phyloP scores from a whole-genome alignment of 2,888 invertebrate genomes.

The Eupithecia subfuscata region DNA sequence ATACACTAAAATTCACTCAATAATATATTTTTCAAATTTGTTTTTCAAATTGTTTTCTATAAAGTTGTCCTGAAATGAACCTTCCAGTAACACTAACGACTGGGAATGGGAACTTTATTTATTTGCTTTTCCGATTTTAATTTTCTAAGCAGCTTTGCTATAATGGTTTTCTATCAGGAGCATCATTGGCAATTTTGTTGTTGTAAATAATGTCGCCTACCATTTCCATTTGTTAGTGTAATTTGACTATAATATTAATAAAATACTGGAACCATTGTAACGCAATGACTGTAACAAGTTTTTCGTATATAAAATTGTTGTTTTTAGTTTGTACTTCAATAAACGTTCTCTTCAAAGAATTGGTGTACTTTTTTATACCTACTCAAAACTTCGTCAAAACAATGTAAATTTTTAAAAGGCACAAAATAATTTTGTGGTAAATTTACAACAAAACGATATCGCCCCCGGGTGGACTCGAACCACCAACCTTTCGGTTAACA shows the following conservation, averaged over 20 bases:
- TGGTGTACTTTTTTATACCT: background rate
- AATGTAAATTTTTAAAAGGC: background rate
- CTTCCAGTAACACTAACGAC: background rate
- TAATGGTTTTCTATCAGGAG: background rate
- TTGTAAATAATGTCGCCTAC: background rate
- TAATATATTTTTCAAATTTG: background rate
- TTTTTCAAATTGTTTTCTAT: background rate
- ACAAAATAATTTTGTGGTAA: background rate
- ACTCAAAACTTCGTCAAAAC: background rate
- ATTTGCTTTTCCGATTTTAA: background rate
- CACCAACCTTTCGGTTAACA: slow-evolving; percentile 91
- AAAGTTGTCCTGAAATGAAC: background rate
- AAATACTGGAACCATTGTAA: background rate
- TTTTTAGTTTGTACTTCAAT: background rate
- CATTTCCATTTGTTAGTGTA: background rate
- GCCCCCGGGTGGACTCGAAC: slow-evolving; percentile 16
- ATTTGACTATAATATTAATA: background rate
- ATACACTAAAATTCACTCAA: background rate
- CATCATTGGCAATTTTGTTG: background rate
- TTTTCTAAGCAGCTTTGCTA: background rate
- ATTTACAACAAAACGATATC: background rate
- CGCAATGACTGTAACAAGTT: background rate
- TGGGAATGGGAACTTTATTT: background rate
- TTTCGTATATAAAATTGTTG: background rate
- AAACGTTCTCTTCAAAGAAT: background rate